Percentiles rank a stretch among this genome's conserved stretches.
Evolutionary conservation across 2,888 invertebrate genomes (phyloP).

Genomic region (Pandemis heparana): DNA sequence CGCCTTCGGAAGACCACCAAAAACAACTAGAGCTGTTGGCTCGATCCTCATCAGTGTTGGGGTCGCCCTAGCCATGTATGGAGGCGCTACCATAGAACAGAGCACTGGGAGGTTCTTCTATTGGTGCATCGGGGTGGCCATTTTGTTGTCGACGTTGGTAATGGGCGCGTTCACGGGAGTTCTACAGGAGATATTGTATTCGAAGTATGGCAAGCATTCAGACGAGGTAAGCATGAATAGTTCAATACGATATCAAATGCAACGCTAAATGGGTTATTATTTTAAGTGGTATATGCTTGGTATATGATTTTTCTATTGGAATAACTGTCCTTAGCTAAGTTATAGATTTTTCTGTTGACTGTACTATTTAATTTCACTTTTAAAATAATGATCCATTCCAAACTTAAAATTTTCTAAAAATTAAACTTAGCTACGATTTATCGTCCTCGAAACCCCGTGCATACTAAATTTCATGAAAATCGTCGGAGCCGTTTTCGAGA

Average conservation of each 20-base stretch:
- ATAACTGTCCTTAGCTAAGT: too few species aligned
- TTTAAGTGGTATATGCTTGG: too few species aligned
- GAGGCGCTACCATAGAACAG: conserved; percentile 69
- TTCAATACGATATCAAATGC: background rate
- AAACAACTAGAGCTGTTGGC: conserved; percentile 66
- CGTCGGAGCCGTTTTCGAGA: too few species aligned
- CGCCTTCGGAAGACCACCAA: conserved; percentile 67
- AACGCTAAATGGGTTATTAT: too few species aligned
- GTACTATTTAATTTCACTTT: too few species aligned
- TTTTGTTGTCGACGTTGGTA: conserved; percentile 67
- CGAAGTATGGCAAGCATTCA: conserved; percentile 77
- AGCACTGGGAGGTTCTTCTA: conserved; percentile 65
- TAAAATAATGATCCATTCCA: too few species aligned
- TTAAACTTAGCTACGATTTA: too few species aligned
- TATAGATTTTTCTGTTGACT: too few species aligned
- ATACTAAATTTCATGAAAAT: too few species aligned
- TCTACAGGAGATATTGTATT: conserved; percentile 76
- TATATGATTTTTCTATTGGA: too few species aligned
- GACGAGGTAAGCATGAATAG: conserved; percentile 64
- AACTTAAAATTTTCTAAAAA: too few species aligned
- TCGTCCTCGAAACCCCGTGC: too few species aligned
- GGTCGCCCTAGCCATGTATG: conserved; percentile 74
- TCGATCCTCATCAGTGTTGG: conserved; percentile 74
- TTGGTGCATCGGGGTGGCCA: conserved; percentile 75
- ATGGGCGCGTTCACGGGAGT: conserved; percentile 77